Evolutionary conservation across 2,888 invertebrate genomes (phyloP).

Genomic region (Stratiomys singularior): DNA sequence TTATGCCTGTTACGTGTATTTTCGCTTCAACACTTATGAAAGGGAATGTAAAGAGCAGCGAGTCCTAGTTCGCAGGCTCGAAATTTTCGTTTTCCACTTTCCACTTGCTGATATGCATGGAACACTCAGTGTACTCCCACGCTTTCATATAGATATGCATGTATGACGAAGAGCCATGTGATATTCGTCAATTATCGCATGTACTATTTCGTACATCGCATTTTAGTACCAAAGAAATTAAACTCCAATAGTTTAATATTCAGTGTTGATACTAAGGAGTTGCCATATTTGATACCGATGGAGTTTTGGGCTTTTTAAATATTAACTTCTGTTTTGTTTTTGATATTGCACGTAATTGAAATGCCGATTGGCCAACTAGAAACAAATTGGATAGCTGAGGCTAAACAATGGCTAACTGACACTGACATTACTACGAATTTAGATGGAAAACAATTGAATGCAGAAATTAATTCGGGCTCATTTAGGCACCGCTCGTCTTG

Average conservation of each 20-base stretch:
- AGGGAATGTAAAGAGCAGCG: not conserved
- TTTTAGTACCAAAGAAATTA: conserved; percentile 28
- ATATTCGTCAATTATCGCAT: conserved; percentile 38
- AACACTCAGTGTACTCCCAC: conserved; percentile 11
- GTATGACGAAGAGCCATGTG: conserved; percentile 36
- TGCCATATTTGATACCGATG: not conserved
- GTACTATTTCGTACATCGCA: conserved; percentile 14
- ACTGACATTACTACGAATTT: too few relatives aligned
- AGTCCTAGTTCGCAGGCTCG: conserved; percentile 35
- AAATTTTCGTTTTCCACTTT: conserved; percentile 23
- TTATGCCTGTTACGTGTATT: too few relatives aligned
- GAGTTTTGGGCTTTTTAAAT: not conserved
- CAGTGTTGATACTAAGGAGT: not conserved
- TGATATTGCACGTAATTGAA: too few relatives aligned
- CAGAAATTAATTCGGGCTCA: too few relatives aligned
- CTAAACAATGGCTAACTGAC: too few relatives aligned
- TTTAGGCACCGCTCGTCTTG: too few relatives aligned
- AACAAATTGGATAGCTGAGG: too few relatives aligned
- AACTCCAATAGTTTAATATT: not conserved
- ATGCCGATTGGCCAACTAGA: too few relatives aligned
- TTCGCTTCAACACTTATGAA: not conserved
- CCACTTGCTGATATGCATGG: not conserved
- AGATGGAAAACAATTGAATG: too few relatives aligned
- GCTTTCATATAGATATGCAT: not conserved
- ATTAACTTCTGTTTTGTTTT: not conserved